Evolutionary conservation across 2,888 invertebrate species (phyloP).

Genomic region (Omphaloscelis lunosa): DNA sequence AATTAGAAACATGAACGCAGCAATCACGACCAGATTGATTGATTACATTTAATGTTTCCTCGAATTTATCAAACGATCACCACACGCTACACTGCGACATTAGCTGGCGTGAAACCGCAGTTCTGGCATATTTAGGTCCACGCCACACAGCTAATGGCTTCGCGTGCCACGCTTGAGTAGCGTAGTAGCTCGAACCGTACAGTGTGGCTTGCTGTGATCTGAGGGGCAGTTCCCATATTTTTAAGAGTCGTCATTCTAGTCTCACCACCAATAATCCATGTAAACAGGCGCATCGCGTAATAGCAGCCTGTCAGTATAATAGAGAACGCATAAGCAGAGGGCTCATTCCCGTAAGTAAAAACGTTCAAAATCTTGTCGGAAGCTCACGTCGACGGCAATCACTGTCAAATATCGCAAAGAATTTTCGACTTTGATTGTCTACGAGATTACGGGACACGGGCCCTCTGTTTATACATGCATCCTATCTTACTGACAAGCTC

Average conservation of each 20-base stretch:
- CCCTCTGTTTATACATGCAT: too few species aligned
- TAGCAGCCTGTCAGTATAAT: too few species aligned
- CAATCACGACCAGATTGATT: slow-evolving; percentile 41
- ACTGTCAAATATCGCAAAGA: too few species aligned
- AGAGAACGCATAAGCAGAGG: too few species aligned
- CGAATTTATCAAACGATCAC: slow-evolving; percentile 26
- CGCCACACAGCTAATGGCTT: not conserved
- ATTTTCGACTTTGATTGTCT: too few species aligned
- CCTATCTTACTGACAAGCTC: not conserved
- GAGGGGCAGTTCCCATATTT: not conserved
- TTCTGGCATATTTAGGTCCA: slow-evolving; percentile 7
- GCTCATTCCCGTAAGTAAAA: too few species aligned
- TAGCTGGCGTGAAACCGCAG: slow-evolving; percentile 13
- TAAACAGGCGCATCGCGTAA: too few species aligned
- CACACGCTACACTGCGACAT: slow-evolving; percentile 34
- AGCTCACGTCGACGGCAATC: too few species aligned
- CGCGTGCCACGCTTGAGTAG: not conserved
- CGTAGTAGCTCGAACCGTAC: not conserved
- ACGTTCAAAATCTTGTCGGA: too few species aligned
- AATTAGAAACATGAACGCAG: slow-evolving; percentile 19
- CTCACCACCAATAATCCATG: not conserved
- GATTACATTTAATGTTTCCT: slow-evolving; percentile 42
- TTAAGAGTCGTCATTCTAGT: not conserved
- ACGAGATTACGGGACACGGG: too few species aligned
- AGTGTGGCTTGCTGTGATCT: not conserved